Evolutionary conservation across 2,888 invertebrate genomes (phyloP), one percentile per base, ranked within the genome.

Genomic region (Heliconius sara): DNA sequence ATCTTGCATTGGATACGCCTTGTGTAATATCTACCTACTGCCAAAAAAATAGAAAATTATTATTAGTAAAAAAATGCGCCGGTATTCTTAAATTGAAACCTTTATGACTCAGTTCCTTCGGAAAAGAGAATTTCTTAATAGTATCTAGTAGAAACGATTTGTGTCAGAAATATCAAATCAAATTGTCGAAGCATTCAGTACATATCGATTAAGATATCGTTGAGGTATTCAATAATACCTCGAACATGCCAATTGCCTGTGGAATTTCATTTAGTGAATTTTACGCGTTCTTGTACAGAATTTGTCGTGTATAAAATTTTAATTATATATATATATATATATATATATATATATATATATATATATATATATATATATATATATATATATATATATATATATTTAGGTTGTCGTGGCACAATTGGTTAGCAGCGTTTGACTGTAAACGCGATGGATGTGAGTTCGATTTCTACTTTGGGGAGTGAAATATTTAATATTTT

Each of bases 261-360:
- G 72, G 57, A 57, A 72, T 72, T 72, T 72, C 72, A 57, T 57
- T 57, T 57, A 57, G 72, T 52, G 30, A 72, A 72, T 71, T 71
- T 71, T 30, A 71, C 52, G 52, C 71, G 71, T 27, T 52, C 52
- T 71, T 68, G 68, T 25, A 27, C 25, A 65, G 34, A 34, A 34
- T 34, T 34, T 34, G 34, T 34, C 34, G 34, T 7, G 22, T 39
- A n/a, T 0, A n/a, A n/a, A 68, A 25, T n/a, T 68, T 68, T 39
- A 13, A n/a, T 13, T 39, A 68, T 52, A 52, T 52, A 52, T 19
- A 5, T 19, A 6, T 19, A 19, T 52, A 7, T 52, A 22, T 47
- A 52, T 52, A 52, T 19, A 5, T 39, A 68, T 52, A 52, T 52
- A 52, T 19, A 5, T 39, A 68, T 52, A 52, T 52, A 52, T 19